Percentiles rank a stretch among this genome's conserved stretches.
phyloP scores from a whole-genome alignment of 1,140 invertebrate species.

The Magallana angulata region DNA sequence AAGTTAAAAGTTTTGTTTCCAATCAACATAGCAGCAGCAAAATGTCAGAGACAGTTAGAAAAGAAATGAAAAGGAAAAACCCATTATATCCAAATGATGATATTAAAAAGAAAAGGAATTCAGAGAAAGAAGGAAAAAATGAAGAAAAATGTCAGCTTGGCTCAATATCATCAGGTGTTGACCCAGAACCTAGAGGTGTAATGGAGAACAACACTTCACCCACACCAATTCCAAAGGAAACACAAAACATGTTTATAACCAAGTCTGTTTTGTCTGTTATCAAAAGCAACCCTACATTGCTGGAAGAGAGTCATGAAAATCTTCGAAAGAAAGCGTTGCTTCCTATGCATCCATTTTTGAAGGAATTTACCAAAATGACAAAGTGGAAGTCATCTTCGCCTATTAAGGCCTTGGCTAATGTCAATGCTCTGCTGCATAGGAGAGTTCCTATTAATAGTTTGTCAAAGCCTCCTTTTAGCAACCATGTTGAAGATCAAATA shows the following conservation, averaged over 20 bases:
- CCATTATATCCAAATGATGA: neutral
- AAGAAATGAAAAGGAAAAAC: neutral
- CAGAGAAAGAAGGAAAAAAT: neutral
- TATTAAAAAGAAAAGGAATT: neutral
- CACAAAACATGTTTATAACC: neutral
- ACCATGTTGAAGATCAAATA: neutral
- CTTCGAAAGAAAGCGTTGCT: neutral
- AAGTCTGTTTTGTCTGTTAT: neutral
- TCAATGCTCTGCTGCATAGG: neutral
- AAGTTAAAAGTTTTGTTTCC: neutral
- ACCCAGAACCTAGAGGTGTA: too few species aligned
- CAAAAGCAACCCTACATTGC: neutral
- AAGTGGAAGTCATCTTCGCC: neutral
- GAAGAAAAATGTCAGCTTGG: too few species aligned
- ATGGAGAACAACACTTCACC: too few species aligned
- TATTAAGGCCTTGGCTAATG: neutral
- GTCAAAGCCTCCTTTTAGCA: neutral
- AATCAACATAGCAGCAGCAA: neutral
- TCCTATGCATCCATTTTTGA: conserved; percentile 2
- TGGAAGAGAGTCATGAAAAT: neutral
- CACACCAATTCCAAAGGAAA: neutral
- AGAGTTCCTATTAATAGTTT: neutral
- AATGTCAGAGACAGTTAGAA: neutral
- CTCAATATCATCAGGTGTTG: too few species aligned
- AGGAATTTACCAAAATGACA: conserved; percentile 1